Evolutionary conservation across 2,113 vertebrate species (phyloP), one percentile per base, ranked within the genome.

Genomic region (Dascyllus trimaculatus): DNA sequence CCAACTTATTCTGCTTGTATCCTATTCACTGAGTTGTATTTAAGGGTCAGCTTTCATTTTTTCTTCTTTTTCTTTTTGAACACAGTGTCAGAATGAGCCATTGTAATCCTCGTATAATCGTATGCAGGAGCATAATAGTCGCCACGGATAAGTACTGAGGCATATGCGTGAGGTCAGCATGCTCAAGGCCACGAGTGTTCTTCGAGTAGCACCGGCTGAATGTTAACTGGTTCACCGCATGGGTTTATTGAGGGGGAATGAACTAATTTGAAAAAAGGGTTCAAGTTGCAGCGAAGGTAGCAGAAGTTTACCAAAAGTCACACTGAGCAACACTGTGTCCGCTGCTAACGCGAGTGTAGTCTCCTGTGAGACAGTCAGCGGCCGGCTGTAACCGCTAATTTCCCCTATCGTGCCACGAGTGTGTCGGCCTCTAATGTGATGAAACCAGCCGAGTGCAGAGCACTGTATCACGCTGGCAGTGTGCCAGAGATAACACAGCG

Each of bases 361-460:
- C 60, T 68, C 49, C 71, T 83, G 46, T 69, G 75, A 77, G 86
- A 81, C 87, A 79, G 75, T 74, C 64, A 32, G 80, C 3, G 71
- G 57, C 56, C 63, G 77, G 76, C 74, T 77, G 53, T 69, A 84
- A 69, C 87, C 57, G 71, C 87, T 90, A 88, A 92, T 90, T 92
- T 84, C 78, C 60, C 62, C 82, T 77, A 85, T 82, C 67, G 70
- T 78, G 49, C 69, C 75, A 69, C 56, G 22, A 78, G 69, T 84
- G 87, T 87, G 80, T 85, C 78, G 25, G 82, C 78, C 48, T 80
- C 75, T 88, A 88, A 90, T 88, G 89, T 81, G 86, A 91, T 87
- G 86, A 85, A 89, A 88, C 73, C 82, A 81, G 81, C 81, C 64
- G 11, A 90, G 86, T 90, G 89, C 85, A 77, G 71, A 86, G 51